These are phyloP conservation scores for Brachynemurus nebulosus DNA, from an alignment of 2,888 invertebrate species.

Conservation along the genomic window DNA sequence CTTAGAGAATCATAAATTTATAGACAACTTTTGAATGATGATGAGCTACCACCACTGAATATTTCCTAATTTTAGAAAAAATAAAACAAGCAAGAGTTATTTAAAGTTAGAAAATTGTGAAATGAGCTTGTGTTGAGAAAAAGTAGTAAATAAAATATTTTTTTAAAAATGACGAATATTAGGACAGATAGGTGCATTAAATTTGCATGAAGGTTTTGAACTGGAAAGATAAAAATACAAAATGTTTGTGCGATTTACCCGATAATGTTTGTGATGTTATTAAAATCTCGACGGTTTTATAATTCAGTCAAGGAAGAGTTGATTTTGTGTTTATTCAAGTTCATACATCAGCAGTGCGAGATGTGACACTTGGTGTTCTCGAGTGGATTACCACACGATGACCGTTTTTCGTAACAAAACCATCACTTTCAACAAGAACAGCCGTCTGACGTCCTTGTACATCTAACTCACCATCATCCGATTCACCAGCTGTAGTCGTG, in stretches of 20 bases:
- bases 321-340: constrained; percentile 57
- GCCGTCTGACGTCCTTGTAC: constrained; percentile 53
- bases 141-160: constrained; percentile 1
- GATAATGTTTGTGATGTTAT: constrained; percentile 3
- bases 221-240: neutral
- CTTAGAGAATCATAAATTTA: constrained; percentile 3
- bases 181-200: neutral
- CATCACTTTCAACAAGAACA: constrained; percentile 73
- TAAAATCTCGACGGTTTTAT: constrained; percentile 3
- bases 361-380: constrained; percentile 74
- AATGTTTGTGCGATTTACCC: constrained; percentile 7
- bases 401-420: constrained; percentile 71
- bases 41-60: constrained; percentile 1
- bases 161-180: neutral
- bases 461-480: constrained; percentile 26
- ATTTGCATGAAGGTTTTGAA: neutral
- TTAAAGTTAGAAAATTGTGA: too few relatives aligned
- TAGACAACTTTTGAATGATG: too few relatives aligned
- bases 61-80: neutral
- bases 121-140: neutral
- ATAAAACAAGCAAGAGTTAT: constrained; percentile 1
- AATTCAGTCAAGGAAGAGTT: constrained; percentile 18
- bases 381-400: constrained; percentile 84
- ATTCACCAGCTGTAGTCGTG: constrained; percentile 24
- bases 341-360: constrained; percentile 76